phyloP scores from a whole-genome alignment of 2,113 vertebrate species.

The Myiagra hebetior region DNA sequence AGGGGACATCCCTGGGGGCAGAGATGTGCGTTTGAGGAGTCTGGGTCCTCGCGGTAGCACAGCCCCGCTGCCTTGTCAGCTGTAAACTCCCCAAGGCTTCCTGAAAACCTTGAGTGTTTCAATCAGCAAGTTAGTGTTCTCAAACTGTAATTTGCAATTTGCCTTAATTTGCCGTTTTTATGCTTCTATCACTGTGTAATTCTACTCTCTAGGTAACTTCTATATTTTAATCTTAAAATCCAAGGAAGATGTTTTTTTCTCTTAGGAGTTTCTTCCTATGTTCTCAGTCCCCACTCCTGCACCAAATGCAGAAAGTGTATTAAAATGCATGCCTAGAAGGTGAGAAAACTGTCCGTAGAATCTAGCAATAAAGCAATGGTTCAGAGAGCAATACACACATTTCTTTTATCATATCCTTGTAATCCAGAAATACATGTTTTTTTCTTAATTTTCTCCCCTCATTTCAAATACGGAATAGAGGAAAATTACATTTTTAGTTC shows the following conservation, averaged over 20 bases:
- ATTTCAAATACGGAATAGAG: neutral
- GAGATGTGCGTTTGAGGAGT: neutral
- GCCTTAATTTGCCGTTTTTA: neutral
- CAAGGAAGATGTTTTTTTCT: neutral
- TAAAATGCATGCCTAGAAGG: neutral
- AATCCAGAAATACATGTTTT: neutral
- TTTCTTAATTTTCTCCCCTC: rapidly evolving
- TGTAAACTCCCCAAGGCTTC: neutral
- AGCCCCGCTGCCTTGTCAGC: neutral
- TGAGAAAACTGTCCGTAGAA: neutral
- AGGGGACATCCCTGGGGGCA: too few relatives aligned
- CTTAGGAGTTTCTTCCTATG: neutral
- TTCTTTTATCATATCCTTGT: neutral
- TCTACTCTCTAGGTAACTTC: neutral
- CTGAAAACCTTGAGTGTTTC: neutral
- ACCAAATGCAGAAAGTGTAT: neutral
- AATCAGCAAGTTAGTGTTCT: neutral
- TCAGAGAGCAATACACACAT: neutral
- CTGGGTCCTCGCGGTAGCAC: rapidly evolving
- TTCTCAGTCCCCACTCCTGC: neutral
- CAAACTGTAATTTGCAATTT: neutral
- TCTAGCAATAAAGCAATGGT: neutral
- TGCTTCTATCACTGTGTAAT: neutral
- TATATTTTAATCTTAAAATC: neutral
- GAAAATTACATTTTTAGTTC: neutral